These are phyloP conservation scores for Melanerpes aurifrons DNA, from an alignment of 2,113 vertebrate genomes.

Conservation along the genomic window DNA sequence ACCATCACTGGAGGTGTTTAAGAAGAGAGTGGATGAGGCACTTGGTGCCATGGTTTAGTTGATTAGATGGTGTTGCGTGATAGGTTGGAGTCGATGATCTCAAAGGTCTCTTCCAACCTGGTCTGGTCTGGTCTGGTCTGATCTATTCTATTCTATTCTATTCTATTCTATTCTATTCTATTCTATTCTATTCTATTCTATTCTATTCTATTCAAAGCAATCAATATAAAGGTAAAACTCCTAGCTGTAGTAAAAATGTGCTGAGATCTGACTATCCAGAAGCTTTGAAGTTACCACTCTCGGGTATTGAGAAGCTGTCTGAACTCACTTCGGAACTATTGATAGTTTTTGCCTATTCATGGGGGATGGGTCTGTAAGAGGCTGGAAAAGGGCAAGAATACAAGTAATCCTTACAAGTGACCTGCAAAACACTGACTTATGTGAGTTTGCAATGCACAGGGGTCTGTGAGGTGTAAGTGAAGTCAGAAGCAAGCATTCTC, in stretches of 20 bases:
- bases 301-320: background rate
- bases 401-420: background rate
- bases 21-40: too few relatives aligned
- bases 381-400: background rate
- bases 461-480: background rate
- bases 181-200: background rate
- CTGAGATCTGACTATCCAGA: background rate
- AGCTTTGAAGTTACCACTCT: background rate
- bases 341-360: background rate
- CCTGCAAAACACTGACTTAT: background rate
- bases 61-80: too few relatives aligned
- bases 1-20: too few relatives aligned
- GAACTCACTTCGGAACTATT: background rate
- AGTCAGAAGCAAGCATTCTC: background rate
- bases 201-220: background rate
- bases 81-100: too few relatives aligned
- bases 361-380: background rate
- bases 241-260: background rate
- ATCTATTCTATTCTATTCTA: too few relatives aligned
- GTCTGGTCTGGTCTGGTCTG: too few relatives aligned
- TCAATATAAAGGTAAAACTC: background rate
- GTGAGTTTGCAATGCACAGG: accelerated
- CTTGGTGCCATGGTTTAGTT: too few relatives aligned
- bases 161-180: background rate
- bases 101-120: too few relatives aligned